Conservation (phyloP, 2,888 invertebrate genomes). For the Dorcus parallelipipedus region DNA sequence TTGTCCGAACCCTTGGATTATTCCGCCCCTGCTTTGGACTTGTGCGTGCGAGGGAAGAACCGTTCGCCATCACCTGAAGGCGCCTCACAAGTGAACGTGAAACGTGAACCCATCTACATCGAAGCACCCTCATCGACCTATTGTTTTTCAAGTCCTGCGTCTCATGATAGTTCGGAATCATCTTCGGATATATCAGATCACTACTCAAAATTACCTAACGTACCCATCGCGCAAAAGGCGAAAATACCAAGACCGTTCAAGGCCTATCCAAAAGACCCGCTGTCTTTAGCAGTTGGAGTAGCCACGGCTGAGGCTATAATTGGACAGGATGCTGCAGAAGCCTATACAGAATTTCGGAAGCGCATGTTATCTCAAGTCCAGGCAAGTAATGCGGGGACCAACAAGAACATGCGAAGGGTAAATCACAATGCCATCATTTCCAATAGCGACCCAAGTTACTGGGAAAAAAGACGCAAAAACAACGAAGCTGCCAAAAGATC, state of each 20-base stretch:
- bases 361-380: constrained; percentile 66
- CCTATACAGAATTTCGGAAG: constrained; percentile 68
- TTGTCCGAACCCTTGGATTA: constrained; percentile 23
- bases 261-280: constrained; percentile 68
- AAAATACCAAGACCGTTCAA: constrained; percentile 63
- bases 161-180: constrained; percentile 30
- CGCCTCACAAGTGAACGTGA: constrained; percentile 1
- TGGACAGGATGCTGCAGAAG: constrained; percentile 58
- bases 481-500: constrained; percentile 95
- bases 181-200: constrained; percentile 17
- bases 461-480: constrained; percentile 84
- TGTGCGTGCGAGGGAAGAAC: constrained; percentile 31
- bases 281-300: constrained; percentile 56
- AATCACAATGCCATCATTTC: constrained; percentile 25
- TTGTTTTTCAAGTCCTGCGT: constrained; percentile 28
- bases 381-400: constrained; percentile 48
- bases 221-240: constrained; percentile 29
- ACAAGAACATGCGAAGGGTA: constrained; percentile 68
- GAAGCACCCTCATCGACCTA: constrained; percentile 27
- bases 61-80: constrained; percentile 21
- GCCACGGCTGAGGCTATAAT: constrained; percentile 49
- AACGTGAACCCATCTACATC: constrained; percentile 17
- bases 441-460: constrained; percentile 71
- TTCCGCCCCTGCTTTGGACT: constrained; percentile 31
- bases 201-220: constrained; percentile 1